phyloP scores from a whole-genome alignment of 2,888 invertebrate species.

The Chrysotoxum bicinctum region DNA sequence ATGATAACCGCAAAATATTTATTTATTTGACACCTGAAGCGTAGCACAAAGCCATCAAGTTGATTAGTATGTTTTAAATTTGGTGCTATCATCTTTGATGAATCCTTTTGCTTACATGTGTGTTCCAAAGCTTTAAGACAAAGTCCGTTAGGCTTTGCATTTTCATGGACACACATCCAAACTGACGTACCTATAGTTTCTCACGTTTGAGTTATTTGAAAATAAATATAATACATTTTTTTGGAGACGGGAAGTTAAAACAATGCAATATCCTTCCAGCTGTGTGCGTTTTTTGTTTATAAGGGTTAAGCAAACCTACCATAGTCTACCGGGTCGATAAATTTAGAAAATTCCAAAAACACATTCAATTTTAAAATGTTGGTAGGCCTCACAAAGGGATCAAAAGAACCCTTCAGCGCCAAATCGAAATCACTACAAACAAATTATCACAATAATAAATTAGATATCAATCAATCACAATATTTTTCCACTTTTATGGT shows the following conservation, averaged over 20 bases:
- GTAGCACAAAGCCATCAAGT: too few relatives aligned
- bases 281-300: background rate
- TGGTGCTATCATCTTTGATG: too few relatives aligned
- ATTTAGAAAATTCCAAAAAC: slow-evolving; percentile 7
- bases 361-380: background rate
- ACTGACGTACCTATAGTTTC: too few relatives aligned
- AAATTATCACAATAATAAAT: slow-evolving; percentile 35
- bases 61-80: background rate
- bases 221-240: too few relatives aligned
- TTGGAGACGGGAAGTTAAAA: background rate
- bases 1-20: too few relatives aligned
- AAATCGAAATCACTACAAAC: slow-evolving; percentile 25
- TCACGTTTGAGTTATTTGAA: background rate
- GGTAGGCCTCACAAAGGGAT: background rate
- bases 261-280: background rate
- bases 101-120: too few relatives aligned
- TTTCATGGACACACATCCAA: too few relatives aligned
- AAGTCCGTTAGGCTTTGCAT: too few relatives aligned
- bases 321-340: background rate
- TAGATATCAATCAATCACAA: slow-evolving; percentile 46
- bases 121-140: too few relatives aligned
- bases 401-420: background rate
- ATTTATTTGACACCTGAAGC: too few relatives aligned
- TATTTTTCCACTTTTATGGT: slow-evolving; percentile 35
- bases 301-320: too few relatives aligned